Percentiles rank a stretch among this genome's conserved stretches.
phyloP scores from a whole-genome alignment of 2,113 vertebrate species.

The Ginglymostoma cirratum region DNA sequence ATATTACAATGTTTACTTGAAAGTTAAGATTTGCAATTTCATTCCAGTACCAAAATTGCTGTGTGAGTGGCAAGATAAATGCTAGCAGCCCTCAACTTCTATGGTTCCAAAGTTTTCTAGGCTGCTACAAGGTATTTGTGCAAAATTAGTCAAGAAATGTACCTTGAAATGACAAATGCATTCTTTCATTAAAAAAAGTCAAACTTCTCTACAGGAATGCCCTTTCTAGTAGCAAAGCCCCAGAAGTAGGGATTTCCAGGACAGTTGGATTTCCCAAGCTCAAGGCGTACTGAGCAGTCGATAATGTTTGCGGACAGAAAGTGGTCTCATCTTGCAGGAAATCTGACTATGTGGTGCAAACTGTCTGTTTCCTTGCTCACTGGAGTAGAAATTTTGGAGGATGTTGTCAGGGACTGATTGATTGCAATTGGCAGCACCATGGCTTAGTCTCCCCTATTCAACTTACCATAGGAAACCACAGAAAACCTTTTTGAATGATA shows the following conservation, averaged over 20 bases:
- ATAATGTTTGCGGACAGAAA: background rate
- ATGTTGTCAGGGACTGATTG: background rate
- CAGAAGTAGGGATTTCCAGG: background rate
- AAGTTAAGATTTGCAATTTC: background rate
- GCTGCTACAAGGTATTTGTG: background rate
- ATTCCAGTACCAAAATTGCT: background rate
- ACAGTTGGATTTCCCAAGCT: background rate
- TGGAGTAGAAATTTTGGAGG: background rate
- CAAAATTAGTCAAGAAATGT: background rate
- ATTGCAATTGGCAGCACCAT: background rate
- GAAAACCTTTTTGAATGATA: background rate
- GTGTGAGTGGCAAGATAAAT: background rate
- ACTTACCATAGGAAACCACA: background rate
- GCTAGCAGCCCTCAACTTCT: background rate
- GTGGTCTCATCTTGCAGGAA: background rate
- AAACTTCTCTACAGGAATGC: background rate
- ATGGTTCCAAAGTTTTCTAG: background rate
- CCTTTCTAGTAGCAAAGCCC: background rate
- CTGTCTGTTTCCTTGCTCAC: background rate
- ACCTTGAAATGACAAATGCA: background rate
- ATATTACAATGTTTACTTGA: background rate
- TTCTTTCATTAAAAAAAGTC: background rate
- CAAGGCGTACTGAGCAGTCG: background rate
- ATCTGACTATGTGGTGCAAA: background rate
- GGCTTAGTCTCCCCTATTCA: background rate